Base-by-base conservation (phyloP, 2,113 vertebrate genomes). In the Camelus bactrianus region DNA sequence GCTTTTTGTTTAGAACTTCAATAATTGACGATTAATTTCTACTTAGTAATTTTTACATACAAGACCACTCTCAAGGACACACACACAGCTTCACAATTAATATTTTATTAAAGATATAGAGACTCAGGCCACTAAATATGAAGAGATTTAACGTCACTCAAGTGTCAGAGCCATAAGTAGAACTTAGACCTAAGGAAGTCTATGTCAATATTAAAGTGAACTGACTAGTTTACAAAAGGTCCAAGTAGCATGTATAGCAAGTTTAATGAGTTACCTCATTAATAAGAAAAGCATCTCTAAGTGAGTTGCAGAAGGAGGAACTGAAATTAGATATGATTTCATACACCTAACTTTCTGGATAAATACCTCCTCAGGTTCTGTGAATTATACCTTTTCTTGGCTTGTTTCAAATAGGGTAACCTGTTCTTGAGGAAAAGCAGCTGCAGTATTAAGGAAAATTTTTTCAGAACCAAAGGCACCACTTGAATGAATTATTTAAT, bases 401-500 rank as follows among this genome's bases (percentile, higher is more conserved):
- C 56, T 91, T 65, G 10, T 54, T 97, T 88, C 9, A 93, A 79
- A 79, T 52, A 84, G 0, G 10, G 15, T 14, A 58, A 80, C 4
- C 8, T 14, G 15, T 77, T 72, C 20, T 87, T 84, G 35, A 76
- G 42, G 11, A 54, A 89, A 90, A 81, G 26, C n/a, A 85, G 24
- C 32, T 52, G 10, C 56, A 75, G 5, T 60, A 73, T n/a, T 58
- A 83, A 28, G 56, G 22, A 70, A 32, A 24, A 12, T 30, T 92
- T 92, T 87, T 80, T 54, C n/a, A 92, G 46, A 90, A 89, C 67
- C 17, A 81, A 26, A 80, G 32, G 28, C 7, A 76, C 17, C 77
- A 46, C 54, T 77, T 82, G 46, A 93, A 76, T 91, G 50, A 85
- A 95, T 89, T 91, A 88, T 96, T 89, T 85, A 91, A 65, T 70